These are phyloP conservation scores for Balearica regulorum DNA, from an alignment of 2,797 vertebrate species.

Conservation along the genomic window DNA sequence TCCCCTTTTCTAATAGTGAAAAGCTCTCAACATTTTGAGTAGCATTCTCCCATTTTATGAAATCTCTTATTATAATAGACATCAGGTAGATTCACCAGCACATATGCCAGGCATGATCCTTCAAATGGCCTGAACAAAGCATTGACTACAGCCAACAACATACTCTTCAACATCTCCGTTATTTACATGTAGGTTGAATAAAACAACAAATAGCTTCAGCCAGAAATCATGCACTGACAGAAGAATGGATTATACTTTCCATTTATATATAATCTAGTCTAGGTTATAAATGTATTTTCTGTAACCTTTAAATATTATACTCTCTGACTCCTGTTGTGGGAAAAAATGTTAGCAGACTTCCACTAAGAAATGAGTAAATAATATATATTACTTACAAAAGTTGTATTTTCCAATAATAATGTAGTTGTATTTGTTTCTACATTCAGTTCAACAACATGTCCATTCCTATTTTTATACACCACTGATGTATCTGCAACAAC, in stretches of 20 bases:
- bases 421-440: slow-evolving; percentile 87
- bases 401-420: slow-evolving; percentile 88
- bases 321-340: background rate
- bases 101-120: background rate
- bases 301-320: background rate
- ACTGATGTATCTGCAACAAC: slow-evolving; percentile 88
- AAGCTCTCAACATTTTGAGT: background rate
- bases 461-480: slow-evolving; percentile 91
- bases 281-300: background rate
- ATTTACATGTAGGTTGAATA: background rate
- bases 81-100: background rate
- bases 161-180: background rate
- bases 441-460: slow-evolving; percentile 93
- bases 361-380: background rate
- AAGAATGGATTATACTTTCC: background rate
- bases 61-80: background rate
- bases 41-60: background rate
- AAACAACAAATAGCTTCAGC: background rate
- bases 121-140: background rate
- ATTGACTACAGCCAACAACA: background rate
- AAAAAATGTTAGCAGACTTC: background rate
- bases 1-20: background rate
- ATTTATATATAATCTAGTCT: background rate
- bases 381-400: slow-evolving; percentile 86
- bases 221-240: background rate